A percentile compares a stretch with the other conserved stretches of the same genome.
phyloP scores from a whole-genome alignment of 1,140 invertebrate species.

The Aphis gossypii region DNA sequence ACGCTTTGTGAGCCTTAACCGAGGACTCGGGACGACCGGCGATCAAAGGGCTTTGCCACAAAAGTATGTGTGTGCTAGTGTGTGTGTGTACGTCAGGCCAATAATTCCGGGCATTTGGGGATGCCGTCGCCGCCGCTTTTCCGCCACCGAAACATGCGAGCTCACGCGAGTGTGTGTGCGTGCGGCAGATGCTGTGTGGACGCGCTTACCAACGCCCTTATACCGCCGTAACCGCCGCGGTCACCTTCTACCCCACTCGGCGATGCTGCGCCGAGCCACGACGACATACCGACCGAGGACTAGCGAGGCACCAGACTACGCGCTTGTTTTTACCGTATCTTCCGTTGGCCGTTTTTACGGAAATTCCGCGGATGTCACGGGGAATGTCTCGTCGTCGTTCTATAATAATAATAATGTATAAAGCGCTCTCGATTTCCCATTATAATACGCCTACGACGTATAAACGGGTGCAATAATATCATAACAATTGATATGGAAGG shows the following conservation, averaged over 20 bases:
- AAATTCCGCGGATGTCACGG: background rate
- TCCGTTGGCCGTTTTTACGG: background rate
- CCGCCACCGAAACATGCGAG: background rate
- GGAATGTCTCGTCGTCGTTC: background rate
- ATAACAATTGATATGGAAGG: background rate
- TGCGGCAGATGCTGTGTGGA: background rate
- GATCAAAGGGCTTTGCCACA: constrained; percentile 31
- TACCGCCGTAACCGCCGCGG: background rate
- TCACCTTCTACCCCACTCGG: background rate
- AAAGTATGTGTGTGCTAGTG: background rate
- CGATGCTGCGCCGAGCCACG: too few species aligned
- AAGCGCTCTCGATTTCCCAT: background rate
- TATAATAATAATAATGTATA: background rate
- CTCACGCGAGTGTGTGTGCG: background rate
- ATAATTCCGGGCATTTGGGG: constrained; percentile 18
- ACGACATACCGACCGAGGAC: background rate
- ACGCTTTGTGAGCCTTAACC: constrained; percentile 32
- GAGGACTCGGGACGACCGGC: background rate
- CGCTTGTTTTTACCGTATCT: background rate
- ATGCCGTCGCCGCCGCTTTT: background rate
- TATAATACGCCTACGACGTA: background rate
- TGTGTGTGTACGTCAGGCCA: background rate
- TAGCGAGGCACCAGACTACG: background rate
- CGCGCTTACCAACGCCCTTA: background rate
- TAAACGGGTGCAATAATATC: background rate